Evolutionary conservation across 2,888 invertebrate species (phyloP).

Genomic region (Axea sp.): DNA sequence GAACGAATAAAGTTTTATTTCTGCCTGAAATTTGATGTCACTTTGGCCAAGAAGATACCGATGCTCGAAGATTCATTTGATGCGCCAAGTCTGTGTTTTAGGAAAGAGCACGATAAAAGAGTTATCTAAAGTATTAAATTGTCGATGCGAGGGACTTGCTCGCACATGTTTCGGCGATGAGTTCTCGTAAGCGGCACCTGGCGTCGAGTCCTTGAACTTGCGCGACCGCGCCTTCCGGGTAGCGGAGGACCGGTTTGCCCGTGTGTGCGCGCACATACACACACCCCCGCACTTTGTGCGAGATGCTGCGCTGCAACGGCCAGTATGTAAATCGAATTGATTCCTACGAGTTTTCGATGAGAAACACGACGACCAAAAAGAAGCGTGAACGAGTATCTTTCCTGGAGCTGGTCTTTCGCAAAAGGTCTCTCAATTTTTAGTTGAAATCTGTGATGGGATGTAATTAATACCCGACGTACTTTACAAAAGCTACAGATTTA

Average conservation of each 20-base stretch:
- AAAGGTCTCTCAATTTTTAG: neutral
- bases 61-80: conserved; percentile 26
- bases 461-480: no score
- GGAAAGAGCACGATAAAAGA: conserved; percentile 25
- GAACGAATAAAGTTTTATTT: conserved; percentile 11
- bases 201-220: conserved; percentile 75
- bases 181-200: conserved; percentile 76
- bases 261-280: conserved; percentile 51
- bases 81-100: conserved; percentile 25
- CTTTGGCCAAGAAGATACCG: conserved; percentile 6
- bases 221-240: conserved; percentile 75
- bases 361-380: conserved; percentile 44
- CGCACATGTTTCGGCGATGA: conserved; percentile 69
- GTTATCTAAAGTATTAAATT: conserved; percentile 49
- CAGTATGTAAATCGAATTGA: conserved; percentile 75
- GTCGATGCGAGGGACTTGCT: conserved; percentile 66
- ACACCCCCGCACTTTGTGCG: conserved; percentile 66
- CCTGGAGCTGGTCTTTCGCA: neutral
- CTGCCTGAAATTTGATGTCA: neutral
- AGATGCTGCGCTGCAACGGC: conserved; percentile 69
- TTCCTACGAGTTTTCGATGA: conserved; percentile 51
- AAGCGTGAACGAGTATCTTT: conserved; percentile 4
- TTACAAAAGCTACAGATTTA: no score
- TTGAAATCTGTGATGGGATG: neutral
- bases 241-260: conserved; percentile 65